Evolutionary conservation across 2,888 invertebrate species (phyloP).

Genomic region (Agonopterix subpropinquella): DNA sequence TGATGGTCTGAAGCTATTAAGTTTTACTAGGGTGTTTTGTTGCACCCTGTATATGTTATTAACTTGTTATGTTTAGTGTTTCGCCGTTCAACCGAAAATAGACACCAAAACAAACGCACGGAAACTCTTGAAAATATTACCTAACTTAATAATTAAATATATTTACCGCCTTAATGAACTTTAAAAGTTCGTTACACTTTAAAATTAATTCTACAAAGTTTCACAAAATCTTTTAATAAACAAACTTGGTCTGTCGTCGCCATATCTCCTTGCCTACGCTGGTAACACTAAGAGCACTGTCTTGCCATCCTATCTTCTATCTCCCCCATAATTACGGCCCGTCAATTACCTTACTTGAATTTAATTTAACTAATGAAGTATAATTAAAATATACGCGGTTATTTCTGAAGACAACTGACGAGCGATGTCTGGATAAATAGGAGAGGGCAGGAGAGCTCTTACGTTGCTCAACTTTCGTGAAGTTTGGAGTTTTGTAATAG

Average conservation of each 20-base stretch:
- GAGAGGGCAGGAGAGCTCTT: constrained; percentile 17
- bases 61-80: too few species aligned
- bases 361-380: constrained; percentile 74
- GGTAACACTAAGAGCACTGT: constrained; percentile 40
- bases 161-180: constrained; percentile 16
- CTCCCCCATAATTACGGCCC: constrained; percentile 58
- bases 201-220: constrained; percentile 35
- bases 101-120: too few species aligned
- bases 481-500: constrained; percentile 10
- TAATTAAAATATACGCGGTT: constrained; percentile 72
- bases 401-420: constrained; percentile 47
- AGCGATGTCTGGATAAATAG: constrained; percentile 10
- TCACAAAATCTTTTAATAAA: constrained; percentile 40
- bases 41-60: too few species aligned
- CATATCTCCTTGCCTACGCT: constrained; percentile 25
- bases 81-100: too few species aligned
- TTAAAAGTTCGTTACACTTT: constrained; percentile 19
- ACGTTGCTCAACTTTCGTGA: constrained; percentile 11
- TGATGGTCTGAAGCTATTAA: too few species aligned
- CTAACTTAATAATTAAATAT: constrained; percentile 23
- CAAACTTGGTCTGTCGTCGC: constrained; percentile 23
- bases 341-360: constrained; percentile 70
- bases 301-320: constrained; percentile 37
- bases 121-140: too few species aligned
- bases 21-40: too few species aligned